These are phyloP conservation scores for Panthera tigris DNA, from an alignment of 2,113 vertebrate species.

Conservation along the genomic window DNA sequence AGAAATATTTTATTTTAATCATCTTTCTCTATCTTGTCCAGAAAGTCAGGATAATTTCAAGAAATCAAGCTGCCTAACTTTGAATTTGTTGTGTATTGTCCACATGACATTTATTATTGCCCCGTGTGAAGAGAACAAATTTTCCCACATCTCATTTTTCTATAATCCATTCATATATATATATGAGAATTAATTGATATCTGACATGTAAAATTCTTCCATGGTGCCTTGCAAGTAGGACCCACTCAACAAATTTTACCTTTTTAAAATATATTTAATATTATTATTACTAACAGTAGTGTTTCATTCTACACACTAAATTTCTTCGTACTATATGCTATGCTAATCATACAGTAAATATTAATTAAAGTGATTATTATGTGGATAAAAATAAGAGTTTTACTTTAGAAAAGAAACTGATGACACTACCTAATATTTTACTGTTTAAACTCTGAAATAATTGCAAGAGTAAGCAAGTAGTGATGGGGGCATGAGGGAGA, in stretches of 20 bases:
- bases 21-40: background rate
- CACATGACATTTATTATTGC: background rate
- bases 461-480: background rate
- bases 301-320: background rate
- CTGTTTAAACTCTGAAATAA: slow-evolving; percentile 13
- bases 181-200: background rate
- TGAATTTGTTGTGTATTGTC: background rate
- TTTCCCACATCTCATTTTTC: background rate
- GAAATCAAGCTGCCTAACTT: background rate
- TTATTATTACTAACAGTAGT: background rate
- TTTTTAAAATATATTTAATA: background rate
- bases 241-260: background rate
- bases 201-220: background rate
- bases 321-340: background rate
- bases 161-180: background rate
- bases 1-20: background rate
- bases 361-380: background rate
- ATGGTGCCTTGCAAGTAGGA: background rate
- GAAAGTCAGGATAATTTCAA: background rate
- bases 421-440: background rate
- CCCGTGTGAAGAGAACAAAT: background rate
- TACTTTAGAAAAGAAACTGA: background rate
- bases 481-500: no score
- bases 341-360: background rate
- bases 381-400: background rate